Conservation (phyloP, 2,797 vertebrate genomes). For the Aldrovandia affinis region DNA sequence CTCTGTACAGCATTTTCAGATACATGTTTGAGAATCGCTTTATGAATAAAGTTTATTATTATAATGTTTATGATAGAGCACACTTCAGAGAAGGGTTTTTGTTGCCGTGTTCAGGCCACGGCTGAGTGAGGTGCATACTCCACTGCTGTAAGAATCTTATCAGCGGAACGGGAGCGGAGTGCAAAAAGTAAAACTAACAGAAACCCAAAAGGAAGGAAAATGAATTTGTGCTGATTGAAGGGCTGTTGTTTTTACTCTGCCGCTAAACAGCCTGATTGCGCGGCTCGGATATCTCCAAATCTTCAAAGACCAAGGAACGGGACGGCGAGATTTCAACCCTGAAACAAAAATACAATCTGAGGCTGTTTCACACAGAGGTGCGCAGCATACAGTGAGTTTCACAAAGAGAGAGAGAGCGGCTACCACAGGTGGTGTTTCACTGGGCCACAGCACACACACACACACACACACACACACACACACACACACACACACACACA, state of each 20-base stretch:
- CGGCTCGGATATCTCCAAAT: slow-evolving; percentile 17
- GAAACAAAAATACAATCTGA: slow-evolving; percentile 22
- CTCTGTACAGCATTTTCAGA: too few species aligned
- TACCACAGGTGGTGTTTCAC: slow-evolving; percentile 3
- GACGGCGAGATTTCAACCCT: neutral
- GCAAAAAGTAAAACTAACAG: neutral
- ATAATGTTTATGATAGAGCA: too few species aligned
- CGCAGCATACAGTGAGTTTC: neutral
- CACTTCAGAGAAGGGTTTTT: too few species aligned
- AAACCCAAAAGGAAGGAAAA: neutral
- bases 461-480: neutral
- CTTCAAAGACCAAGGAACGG: neutral
- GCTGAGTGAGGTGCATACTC: neutral
- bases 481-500: neutral
- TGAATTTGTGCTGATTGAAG: slow-evolving; percentile 8
- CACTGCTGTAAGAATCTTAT: neutral
- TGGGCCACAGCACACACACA: slow-evolving; percentile 29
- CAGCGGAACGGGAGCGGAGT: neutral
- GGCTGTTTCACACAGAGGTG: slow-evolving; percentile 15
- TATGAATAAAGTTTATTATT: too few species aligned
- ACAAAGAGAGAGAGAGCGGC: neutral
- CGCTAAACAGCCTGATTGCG: neutral
- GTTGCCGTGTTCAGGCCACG: neutral
- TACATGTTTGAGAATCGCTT: too few species aligned
- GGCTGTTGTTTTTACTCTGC: slow-evolving; percentile 5